phyloP scores from a whole-genome alignment of 2,113 vertebrate species.

The Chaenocephalus aceratus region DNA sequence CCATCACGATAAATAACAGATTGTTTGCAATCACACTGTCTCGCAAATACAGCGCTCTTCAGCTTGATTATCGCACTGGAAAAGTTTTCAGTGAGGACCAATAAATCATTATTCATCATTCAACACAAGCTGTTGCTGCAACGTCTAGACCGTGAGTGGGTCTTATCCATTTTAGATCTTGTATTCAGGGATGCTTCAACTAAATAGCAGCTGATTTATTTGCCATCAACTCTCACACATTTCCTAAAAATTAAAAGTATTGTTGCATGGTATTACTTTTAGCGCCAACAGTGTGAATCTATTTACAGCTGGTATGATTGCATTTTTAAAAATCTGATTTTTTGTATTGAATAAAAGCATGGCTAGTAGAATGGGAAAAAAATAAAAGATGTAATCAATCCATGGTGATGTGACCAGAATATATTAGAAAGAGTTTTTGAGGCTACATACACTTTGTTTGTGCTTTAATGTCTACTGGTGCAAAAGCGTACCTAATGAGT shows the following conservation, averaged over 20 bases:
- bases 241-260: conserved; percentile 43
- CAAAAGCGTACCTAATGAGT: conserved; percentile 24
- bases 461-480: conserved; percentile 15
- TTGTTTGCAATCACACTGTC: conserved; percentile 43
- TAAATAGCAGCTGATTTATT: conserved; percentile 45
- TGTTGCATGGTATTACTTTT: conserved; percentile 50
- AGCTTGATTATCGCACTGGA: conserved; percentile 55
- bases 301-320: conserved; percentile 11
- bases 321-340: conserved; percentile 44
- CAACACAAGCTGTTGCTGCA: background rate
- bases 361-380: background rate
- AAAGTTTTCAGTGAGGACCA: conserved; percentile 32
- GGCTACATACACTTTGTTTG: conserved; percentile 3
- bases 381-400: conserved; percentile 25
- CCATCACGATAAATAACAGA: conserved; percentile 40
- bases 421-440: background rate
- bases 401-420: conserved; percentile 5
- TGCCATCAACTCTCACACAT: conserved; percentile 31
- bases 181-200: conserved; percentile 33
- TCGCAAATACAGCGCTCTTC: conserved; percentile 23
- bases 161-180: conserved; percentile 29
- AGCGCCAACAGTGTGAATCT: conserved; percentile 5
- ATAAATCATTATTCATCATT: conserved; percentile 50
- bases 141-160: conserved; percentile 25
- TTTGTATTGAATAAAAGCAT: background rate